Conservation (phyloP, 2,797 vertebrate genomes). For the Crocodylus rhombifer region DNA sequence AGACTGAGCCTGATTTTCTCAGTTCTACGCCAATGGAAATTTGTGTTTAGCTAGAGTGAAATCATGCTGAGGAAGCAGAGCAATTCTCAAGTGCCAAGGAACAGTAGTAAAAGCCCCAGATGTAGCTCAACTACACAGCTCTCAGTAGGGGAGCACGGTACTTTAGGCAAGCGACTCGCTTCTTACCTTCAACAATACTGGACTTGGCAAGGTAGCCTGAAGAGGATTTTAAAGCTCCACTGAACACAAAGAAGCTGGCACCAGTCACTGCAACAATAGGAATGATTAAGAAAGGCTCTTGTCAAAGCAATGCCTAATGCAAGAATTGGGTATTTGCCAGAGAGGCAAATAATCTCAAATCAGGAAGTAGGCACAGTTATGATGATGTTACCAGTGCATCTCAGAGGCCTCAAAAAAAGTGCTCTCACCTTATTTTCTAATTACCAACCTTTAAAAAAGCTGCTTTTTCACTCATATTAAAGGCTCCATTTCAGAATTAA, state of each 20-base stretch:
- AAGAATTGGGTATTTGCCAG: not conserved
- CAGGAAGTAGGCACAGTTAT: not conserved
- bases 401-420: not conserved
- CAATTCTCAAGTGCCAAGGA: not conserved
- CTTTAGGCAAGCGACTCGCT: slow-evolving; percentile 14
- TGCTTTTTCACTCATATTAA: not conserved
- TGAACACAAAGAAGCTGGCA: slow-evolving; percentile 99
- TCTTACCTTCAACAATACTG: slow-evolving; percentile 99
- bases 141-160: not conserved
- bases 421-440: slow-evolving; percentile 5
- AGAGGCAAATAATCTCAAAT: not conserved
- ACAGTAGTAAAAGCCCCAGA: not conserved
- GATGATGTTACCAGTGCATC: not conserved
- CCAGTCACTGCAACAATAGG: slow-evolving; percentile 91
- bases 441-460: not conserved
- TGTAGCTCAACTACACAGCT: not conserved
- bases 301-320: not conserved
- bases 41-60: not conserved
- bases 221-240: slow-evolving; percentile 95
- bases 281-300: slow-evolving; percentile 34
- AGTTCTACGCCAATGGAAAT: not conserved
- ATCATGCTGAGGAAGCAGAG: slow-evolving; percentile 28
- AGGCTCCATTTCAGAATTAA: slow-evolving; percentile 13
- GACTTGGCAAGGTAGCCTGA: slow-evolving; percentile 97
- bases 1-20: not conserved